These are phyloP conservation scores for Grallaria varia DNA, from an alignment of 2,113 vertebrate species.

Conservation along the genomic window DNA sequence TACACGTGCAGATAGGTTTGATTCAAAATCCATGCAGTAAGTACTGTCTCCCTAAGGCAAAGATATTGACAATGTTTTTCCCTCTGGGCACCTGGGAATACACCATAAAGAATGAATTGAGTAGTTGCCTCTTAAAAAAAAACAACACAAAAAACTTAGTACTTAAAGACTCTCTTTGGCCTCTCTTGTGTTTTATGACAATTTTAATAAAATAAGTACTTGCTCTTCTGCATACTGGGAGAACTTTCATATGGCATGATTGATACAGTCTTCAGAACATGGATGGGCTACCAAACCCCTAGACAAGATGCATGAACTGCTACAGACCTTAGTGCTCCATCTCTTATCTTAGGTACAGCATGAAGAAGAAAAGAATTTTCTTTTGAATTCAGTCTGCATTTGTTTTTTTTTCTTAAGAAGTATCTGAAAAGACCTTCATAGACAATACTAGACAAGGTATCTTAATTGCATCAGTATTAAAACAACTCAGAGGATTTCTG, in stretches of 20 bases:
- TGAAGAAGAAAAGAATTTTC: not conserved
- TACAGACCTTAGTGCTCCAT: not conserved
- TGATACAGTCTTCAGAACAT: not conserved
- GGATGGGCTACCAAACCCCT: not conserved
- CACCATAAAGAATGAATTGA: not conserved
- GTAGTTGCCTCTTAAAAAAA: not conserved
- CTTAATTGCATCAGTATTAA: not conserved
- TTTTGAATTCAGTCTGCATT: not conserved
- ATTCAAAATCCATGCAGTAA: not conserved
- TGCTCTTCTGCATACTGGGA: not conserved
- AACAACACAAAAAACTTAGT: not conserved
- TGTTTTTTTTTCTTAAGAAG: not conserved
- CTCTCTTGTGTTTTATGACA: not conserved
- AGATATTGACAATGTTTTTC: not conserved
- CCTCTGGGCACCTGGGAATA: not conserved
- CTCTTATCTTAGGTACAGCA: not conserved
- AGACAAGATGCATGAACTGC: not conserved
- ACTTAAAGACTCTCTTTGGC: not conserved
- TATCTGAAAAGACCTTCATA: not conserved
- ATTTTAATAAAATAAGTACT: fast-evolving
- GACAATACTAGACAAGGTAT: not conserved
- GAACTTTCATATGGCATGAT: not conserved
- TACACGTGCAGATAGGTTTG: not conserved
- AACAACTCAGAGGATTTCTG: not conserved
- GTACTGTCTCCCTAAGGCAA: not conserved